A percentile compares a stretch with the other conserved stretches of the same genome.
Evolutionary conservation across 1,140 invertebrate species (phyloP).

Genomic region (Agrypnia vestita): DNA sequence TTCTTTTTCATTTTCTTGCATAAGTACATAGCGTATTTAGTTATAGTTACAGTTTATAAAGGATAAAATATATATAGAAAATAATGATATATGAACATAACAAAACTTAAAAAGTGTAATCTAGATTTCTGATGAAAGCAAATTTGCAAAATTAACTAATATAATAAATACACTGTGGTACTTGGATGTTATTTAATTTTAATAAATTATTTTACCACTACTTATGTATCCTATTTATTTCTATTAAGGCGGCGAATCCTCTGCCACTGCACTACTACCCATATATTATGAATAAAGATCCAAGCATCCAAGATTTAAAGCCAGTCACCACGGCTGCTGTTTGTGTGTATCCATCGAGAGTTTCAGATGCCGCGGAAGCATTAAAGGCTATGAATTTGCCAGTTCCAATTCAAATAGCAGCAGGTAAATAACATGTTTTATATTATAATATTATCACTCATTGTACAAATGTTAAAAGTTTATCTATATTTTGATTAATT

Average conservation of each 20-base stretch:
- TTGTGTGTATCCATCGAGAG: slow-evolving; percentile 93
- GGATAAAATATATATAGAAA: too few relatives aligned
- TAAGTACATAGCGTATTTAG: too few relatives aligned
- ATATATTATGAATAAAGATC: slow-evolving; percentile 63
- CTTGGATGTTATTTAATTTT: background rate
- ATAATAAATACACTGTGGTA: too few relatives aligned
- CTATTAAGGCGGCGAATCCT: slow-evolving; percentile 74
- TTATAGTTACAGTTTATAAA: too few relatives aligned
- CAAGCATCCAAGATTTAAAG: slow-evolving; percentile 5
- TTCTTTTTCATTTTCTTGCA: too few relatives aligned
- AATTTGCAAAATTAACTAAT: too few relatives aligned
- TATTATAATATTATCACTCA: background rate
- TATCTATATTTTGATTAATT: too few relatives aligned
- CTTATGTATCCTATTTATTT: slow-evolving; percentile 26
- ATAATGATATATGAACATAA: too few relatives aligned
- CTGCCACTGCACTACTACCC: slow-evolving; percentile 65
- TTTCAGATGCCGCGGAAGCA: slow-evolving; percentile 79
- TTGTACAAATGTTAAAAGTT: background rate
- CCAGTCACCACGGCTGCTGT: slow-evolving; percentile 76
- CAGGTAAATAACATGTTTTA: slow-evolving; percentile 73
- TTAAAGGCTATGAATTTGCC: slow-evolving; percentile 75
- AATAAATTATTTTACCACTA: background rate
- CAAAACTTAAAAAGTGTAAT: too few relatives aligned
- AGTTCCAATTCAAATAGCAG: slow-evolving; percentile 81
- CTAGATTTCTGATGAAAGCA: too few relatives aligned